Evolutionary conservation across 1,140 invertebrate species (phyloP).

Genomic region (Trichonephila inaurata): DNA sequence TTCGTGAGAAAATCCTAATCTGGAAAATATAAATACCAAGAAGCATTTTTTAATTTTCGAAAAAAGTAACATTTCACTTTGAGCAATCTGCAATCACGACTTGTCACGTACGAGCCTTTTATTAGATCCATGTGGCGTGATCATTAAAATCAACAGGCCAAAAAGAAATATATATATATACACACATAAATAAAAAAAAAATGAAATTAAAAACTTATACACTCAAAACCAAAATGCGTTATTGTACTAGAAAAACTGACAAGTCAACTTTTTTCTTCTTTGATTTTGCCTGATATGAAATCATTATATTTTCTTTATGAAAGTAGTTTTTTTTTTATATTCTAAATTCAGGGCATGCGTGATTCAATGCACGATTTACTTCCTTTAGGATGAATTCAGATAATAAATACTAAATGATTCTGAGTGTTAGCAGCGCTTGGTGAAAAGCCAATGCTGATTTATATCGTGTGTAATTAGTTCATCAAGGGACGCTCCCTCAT

Average conservation of each 20-base stretch:
- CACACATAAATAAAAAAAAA: not conserved
- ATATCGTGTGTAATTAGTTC: conserved; percentile 43
- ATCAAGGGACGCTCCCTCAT: conserved; percentile 32
- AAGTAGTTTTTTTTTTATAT: conserved; percentile 1
- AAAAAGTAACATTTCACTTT: conserved; percentile 23
- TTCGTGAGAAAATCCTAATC: not conserved
- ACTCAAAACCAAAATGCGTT: conserved; percentile 21
- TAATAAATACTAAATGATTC: conserved; percentile 37
- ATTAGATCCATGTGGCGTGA: not conserved
- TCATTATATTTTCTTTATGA: conserved; percentile 5
- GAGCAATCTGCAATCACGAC: not conserved
- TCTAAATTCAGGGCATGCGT: conserved; percentile 50
- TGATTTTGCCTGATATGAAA: conserved; percentile 52
- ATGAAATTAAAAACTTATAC: not conserved
- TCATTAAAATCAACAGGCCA: not conserved
- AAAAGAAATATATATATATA: not conserved
- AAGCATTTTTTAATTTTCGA: conserved; percentile 1
- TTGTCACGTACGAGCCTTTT: not conserved
- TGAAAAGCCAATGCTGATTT: conserved; percentile 45
- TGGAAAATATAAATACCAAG: not conserved
- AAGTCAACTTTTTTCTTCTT: conserved; percentile 15
- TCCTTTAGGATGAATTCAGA: not conserved
- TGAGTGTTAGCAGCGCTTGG: not conserved
- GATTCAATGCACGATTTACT: conserved; percentile 40
- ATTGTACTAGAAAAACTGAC: conserved; percentile 12